Base-by-base conservation (phyloP, 37 sponge, comb jelly and placozoan species). In the Halisarca cf. caerulea region DNA sequence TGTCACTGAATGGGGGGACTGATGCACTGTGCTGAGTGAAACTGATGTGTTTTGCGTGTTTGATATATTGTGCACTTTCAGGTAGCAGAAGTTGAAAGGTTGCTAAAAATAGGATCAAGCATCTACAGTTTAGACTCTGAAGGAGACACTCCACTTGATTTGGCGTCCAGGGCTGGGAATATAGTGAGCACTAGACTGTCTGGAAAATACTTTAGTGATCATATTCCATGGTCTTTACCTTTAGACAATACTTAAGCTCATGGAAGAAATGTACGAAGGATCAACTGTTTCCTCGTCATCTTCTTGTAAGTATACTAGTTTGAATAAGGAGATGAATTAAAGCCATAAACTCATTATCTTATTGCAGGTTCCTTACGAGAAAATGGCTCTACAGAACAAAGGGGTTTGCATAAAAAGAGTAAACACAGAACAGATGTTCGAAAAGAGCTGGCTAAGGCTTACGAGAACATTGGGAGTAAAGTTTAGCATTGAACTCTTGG, bases 391-490 rank as follows among this genome's bases (percentile, higher is more conserved):
- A n/a, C n/a, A n/a, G n/a, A n/a, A n/a, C 42, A 74, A 20, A 74
- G 44, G 25, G 25, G n/a, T n/a, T 21, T 41, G 24, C 42, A 74
- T 38, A 74, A 37, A 2, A 74, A 74, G 45, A 62, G 25, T 7
- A 62, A 15, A 62, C 25, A 30, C 6, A 62, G n/a, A 62, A 25
- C 42, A 3, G 77, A 74, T 41, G 77, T 74, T 1, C 30, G 77
- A 40, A 74, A 74, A 14, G 45, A 74, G 24, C 45, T 74, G 41
- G 77, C 77, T 37, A 74, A 74, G 45, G 77, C 45, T 38, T 74
- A 74, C 6, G 77, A 74, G 45, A 74, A 74, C 77, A 74, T 74
- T 43, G 77, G 77, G 1, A 74, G 77, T 37, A 74, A 74, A 74
- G 77, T 74, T 36, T 74, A 74, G 45, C 21, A 1, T 20, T 47